These are phyloP conservation scores for Neodontobutis hainanensis DNA, from an alignment of 2,113 vertebrate species.

Conservation along the genomic window DNA sequence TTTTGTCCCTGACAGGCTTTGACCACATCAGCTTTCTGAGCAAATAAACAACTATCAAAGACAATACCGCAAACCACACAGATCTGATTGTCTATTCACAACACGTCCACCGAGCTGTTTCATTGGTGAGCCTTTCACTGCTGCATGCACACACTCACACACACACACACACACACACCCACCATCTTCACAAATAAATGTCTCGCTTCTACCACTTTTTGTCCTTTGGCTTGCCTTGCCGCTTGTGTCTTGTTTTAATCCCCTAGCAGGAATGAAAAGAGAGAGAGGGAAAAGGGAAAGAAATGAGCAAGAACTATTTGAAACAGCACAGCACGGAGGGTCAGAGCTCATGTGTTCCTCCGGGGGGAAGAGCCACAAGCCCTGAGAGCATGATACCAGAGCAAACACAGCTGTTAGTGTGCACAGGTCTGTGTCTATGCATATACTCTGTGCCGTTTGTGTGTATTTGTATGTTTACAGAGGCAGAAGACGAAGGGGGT, in stretches of 20 bases:
- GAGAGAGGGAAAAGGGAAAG: conserved; percentile 24
- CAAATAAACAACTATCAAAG: conserved; percentile 55
- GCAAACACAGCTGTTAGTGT: conserved; percentile 61
- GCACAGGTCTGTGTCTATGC: conserved; percentile 7
- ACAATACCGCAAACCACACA: conserved; percentile 28
- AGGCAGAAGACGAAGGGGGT: conserved; percentile 13
- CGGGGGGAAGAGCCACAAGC: conserved; percentile 50
- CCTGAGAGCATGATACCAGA: conserved; percentile 50
- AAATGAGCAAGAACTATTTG: conserved; percentile 58
- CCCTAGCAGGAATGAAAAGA: conserved; percentile 42
- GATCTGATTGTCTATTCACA: conserved; percentile 19
- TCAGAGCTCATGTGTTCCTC: conserved; percentile 64
- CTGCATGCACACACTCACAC: conserved; percentile 17
- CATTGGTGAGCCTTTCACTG: conserved; percentile 27
- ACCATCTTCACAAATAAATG: conserved; percentile 23
- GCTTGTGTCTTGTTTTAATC: conserved; percentile 59
- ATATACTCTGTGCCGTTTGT: conserved; percentile 10
- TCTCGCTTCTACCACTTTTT: conserved; percentile 22
- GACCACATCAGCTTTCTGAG: conserved; percentile 47
- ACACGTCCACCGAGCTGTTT: conserved; percentile 26
- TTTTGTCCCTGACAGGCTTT: conserved; percentile 24
- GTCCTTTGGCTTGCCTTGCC: conserved; percentile 35
- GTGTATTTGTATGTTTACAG: conserved; percentile 5
- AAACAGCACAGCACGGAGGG: conserved; percentile 55
- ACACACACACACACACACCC: conserved; percentile 20